Evolutionary conservation across 1,140 invertebrate species (phyloP).

Genomic region (Leptopilina clavipes): DNA sequence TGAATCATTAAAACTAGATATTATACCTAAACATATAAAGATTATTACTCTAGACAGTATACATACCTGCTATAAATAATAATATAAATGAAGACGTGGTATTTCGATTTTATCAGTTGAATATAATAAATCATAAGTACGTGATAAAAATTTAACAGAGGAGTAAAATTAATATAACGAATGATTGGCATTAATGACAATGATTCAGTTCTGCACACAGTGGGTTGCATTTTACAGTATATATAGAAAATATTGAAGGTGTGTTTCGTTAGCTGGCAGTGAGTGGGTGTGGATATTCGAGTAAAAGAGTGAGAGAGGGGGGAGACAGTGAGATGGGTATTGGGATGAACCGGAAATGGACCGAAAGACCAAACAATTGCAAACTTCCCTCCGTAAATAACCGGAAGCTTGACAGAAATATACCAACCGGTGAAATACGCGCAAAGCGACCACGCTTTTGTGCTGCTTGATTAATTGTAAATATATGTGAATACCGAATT

Average conservation of each 20-base stretch:
- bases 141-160: not conserved
- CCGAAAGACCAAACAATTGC: conserved; percentile 68
- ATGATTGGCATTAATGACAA: conserved; percentile 20
- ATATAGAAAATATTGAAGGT: conserved; percentile 59
- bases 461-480: conserved; percentile 67
- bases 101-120: not conserved
- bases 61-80: not conserved
- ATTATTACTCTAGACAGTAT: not conserved
- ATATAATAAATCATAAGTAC: not conserved
- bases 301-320: conserved; percentile 29
- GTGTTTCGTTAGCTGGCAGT: conserved; percentile 45
- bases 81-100: not conserved
- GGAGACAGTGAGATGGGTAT: conserved; percentile 38
- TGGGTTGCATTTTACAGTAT: conserved; percentile 52
- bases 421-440: conserved; percentile 54
- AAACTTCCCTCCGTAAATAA: conserved; percentile 69
- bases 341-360: conserved; percentile 65
- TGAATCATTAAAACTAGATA: not conserved
- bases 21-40: not conserved
- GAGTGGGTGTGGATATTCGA: conserved; percentile 33
- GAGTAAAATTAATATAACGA: conserved; percentile 3
- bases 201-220: not conserved
- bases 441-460: conserved; percentile 59
- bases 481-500: conserved; percentile 66
- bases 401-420: conserved; percentile 67